Percentiles rank a stretch among this genome's conserved stretches.
Conservation (phyloP, 2,113 vertebrate species). For the Dipodomys spectabilis region DNA sequence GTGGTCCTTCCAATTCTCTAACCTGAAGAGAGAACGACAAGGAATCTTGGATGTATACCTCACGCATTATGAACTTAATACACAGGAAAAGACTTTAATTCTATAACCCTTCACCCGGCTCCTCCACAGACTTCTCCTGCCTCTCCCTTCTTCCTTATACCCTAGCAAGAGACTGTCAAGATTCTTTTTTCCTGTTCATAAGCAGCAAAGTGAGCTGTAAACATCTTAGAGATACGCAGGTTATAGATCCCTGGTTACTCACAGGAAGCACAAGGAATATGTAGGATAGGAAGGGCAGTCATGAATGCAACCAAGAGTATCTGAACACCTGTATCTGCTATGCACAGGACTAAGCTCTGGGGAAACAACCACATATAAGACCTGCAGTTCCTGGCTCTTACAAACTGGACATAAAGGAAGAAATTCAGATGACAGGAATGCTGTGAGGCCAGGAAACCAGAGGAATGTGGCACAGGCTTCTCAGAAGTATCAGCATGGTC, state of each 20-base stretch:
- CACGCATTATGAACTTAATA: not conserved
- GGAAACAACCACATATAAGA: not conserved
- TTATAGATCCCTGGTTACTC: not conserved
- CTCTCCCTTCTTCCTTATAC: not conserved
- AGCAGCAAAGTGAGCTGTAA: rapidly evolving
- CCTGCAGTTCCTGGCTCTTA: not conserved
- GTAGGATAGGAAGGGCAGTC: not conserved
- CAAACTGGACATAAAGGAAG: not conserved
- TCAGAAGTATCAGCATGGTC: not conserved
- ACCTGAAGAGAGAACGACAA: not conserved
- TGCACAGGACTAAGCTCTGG: not conserved
- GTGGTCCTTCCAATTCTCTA: not conserved
- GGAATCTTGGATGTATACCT: not conserved
- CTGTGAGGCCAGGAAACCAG: not conserved
- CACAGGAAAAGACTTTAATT: not conserved
- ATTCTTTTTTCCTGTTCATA: not conserved
- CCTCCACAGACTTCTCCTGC: not conserved
- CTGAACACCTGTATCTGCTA: not conserved
- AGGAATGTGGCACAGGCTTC: not conserved
- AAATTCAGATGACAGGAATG: not conserved
- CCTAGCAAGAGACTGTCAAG: not conserved
- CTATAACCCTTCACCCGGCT: not conserved
- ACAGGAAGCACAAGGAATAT: not conserved
- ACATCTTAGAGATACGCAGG: too few relatives aligned
- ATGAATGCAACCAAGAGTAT: not conserved